Evolutionary conservation across 2,113 vertebrate genomes (phyloP), one percentile per base, ranked within the genome.

Genomic region (Clupea harengus): DNA sequence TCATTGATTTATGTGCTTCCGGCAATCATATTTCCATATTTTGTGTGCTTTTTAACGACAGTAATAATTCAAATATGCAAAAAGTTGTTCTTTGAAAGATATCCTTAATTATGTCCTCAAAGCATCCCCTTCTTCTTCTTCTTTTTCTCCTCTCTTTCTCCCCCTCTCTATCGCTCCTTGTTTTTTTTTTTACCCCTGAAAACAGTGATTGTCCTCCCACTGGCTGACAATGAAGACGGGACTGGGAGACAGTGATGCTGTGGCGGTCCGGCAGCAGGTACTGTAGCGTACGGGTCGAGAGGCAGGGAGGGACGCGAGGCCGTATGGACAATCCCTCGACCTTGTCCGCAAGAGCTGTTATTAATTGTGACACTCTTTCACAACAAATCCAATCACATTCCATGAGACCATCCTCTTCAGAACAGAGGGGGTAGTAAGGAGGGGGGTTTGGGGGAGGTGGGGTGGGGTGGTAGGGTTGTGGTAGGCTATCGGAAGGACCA

Each of bases 51-150:
- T 94, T 97, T 98, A 97, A 98, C 97, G 97, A 98, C 97, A 97
- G 97, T 98, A 99, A 99, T 98, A 99, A 98, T 98, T 98, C 97
- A 99, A 98, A 98, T 98, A 98, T 98, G 97, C 97, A 98, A 97
- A 97, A 98, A 99, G 97, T 98, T 98, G 96, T 98, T 98, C 97
- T 98, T 98, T 98, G 97, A 98, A 98, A 96, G 97, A 97, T 98
- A 98, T 98, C 97, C 98, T 98, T 99, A 99, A 98, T 98, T 99
- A 99, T 97, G 96, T 98, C 97, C 97, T 98, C 96, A 98, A 98
- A 99, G 97, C 97, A 97, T 98, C 72, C 39, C 72, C 72, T 78
- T 78, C 72, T 78, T 95, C 28, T 64, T 88, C 82, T 84, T 49
- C 90, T 91, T 92, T 32, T 64, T 86, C 72, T 87, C 82, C 88